A percentile compares a stretch with the other conserved stretches of the same genome.
phyloP scores from a whole-genome alignment of 2,888 invertebrate species.

The Gymnosoma rotundatum region DNA sequence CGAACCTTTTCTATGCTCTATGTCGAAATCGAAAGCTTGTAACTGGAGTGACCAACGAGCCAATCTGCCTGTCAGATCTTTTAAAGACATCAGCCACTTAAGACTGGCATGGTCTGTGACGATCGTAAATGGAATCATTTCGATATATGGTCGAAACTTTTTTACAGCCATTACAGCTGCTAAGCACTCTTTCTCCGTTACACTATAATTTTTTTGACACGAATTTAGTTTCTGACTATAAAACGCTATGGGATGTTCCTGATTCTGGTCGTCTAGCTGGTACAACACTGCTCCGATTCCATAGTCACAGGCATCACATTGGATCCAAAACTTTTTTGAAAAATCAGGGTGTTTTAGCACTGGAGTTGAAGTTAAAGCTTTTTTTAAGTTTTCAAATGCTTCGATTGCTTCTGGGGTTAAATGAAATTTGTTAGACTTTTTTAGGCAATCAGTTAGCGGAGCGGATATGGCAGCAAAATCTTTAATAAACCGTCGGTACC shows the following conservation, averaged over 20 bases:
- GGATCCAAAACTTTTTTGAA: too few species aligned
- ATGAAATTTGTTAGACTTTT: too few species aligned
- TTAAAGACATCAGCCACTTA: constrained; percentile 53
- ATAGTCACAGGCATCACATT: constrained; percentile 60
- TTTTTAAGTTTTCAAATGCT: too few species aligned
- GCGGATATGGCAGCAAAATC: too few species aligned
- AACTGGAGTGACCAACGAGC: constrained; percentile 21
- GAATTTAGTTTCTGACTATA: constrained; percentile 54
- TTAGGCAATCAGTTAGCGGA: too few species aligned
- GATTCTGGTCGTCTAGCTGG: constrained; percentile 19
- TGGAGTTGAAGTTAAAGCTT: too few species aligned
- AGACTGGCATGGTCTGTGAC: background rate
- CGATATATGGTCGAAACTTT: background rate
- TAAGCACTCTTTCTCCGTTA: constrained; percentile 65
- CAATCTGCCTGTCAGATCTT: constrained; percentile 71
- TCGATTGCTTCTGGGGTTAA: too few species aligned
- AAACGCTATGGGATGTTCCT: constrained; percentile 42
- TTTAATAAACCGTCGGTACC: too few species aligned
- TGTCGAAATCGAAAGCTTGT: constrained; percentile 17
- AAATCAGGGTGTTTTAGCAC: too few species aligned
- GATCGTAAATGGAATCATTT: background rate
- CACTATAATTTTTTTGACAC: constrained; percentile 57
- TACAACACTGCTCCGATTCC: constrained; percentile 9
- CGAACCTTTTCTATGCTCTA: constrained; percentile 28
- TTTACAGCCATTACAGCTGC: constrained; percentile 53